Base-by-base conservation (phyloP, 2,888 invertebrate genomes). In the Apodemia zela region DNA sequence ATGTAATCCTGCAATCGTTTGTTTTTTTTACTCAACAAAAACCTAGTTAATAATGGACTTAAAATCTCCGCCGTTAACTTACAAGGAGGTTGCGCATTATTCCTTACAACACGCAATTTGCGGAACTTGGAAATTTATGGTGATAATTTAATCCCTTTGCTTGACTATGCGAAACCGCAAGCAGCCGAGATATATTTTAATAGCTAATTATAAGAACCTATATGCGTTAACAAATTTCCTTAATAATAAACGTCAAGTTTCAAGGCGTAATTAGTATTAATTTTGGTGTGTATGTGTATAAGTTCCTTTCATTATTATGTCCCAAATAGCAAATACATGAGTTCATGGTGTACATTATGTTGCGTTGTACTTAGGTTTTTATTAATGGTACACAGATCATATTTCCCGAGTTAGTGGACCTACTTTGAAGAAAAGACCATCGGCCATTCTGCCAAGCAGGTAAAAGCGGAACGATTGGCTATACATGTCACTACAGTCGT, bases 1-100 rank as follows among this genome's bases (percentile, higher is more conserved):
- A 33, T 33, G 8, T 33, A 33, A 33, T 8, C 8, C 1, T 33
- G 8, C 1, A 1, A 33, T 8, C 8, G 8, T 33, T 33, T 33
- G 33, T 51, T 57, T 57, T 57, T 57, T 57, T 18, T n/a, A 21
- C 51, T 21, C 8, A 21, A n/a, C 29, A 57, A 25, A 60, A 29
- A n/a, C 47, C 47, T 47, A 60, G 60, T 60, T 67, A 61, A 61
- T 65, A 66, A 60, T 33, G 54, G 62, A 47, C 47, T 58, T 29
- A 38, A 63, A 64, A 61, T 62, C 60, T 63, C 38, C 33, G 58
- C 38, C 62, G 59, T 59, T 51, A 66, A 67, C 45, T 68, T 63
- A 51, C 59, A 51, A 60, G 63, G 59, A 47, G 51, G 60, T 51
- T 63, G 33, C 59, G 25, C 38, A 45, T 54, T 54, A 66, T 63